Evolutionary conservation across 2,797 vertebrate genomes (phyloP).

Genomic region (Hippocampus kuda): DNA sequence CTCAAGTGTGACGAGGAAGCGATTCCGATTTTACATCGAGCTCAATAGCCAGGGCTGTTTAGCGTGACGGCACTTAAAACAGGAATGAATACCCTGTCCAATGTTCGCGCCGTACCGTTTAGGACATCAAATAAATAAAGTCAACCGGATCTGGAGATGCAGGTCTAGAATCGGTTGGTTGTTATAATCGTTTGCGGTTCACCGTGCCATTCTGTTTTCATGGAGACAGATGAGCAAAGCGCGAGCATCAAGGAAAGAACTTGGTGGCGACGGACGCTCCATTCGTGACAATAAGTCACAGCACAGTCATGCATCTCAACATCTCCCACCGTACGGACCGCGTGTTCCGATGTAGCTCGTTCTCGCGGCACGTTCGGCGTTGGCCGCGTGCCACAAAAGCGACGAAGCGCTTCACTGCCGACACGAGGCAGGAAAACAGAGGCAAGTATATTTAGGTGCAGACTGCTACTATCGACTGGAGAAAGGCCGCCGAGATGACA

Average conservation of each 20-base stretch:
- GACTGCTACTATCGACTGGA: constrained; percentile 59
- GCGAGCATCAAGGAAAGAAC: constrained; percentile 23
- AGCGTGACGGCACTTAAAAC: constrained; percentile 4
- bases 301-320: constrained; percentile 59
- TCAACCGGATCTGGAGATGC: not conserved
- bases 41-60: constrained; percentile 18
- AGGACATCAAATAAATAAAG: not conserved
- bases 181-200: not conserved
- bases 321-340: constrained; percentile 58
- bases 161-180: not conserved
- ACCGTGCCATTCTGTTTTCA: constrained; percentile 17
- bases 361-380: constrained; percentile 17
- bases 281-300: constrained; percentile 57
- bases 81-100: not conserved
- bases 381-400: constrained; percentile 13
- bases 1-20: constrained; percentile 50
- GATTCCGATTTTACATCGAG: constrained; percentile 43
- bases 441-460: constrained; percentile 59
- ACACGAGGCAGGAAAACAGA: constrained; percentile 36
- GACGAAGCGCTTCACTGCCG: constrained; percentile 42
- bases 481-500: constrained; percentile 38
- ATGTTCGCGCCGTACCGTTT: not conserved
- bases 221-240: constrained; percentile 8
- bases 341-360: constrained; percentile 46
- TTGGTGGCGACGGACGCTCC: constrained; percentile 48